phyloP scores from a whole-genome alignment of 2,888 invertebrate species.

The Acronicta leporina region DNA sequence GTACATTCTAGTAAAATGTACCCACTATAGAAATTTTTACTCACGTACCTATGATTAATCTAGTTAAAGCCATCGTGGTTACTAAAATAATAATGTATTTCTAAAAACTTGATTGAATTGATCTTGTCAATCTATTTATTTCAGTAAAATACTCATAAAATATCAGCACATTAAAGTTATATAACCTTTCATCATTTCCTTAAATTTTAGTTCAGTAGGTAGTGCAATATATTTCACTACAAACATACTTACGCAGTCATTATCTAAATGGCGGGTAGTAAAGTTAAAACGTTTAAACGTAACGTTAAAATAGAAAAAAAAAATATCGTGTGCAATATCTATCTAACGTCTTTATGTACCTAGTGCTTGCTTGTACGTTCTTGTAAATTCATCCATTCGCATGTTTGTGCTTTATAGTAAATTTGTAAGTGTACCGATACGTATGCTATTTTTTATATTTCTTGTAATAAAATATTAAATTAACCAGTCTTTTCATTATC shows the following conservation, averaged over 20 bases:
- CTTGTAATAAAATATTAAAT: conserved; percentile 46
- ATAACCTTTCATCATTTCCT: too few species aligned
- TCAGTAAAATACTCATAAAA: too few species aligned
- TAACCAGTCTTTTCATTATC: not conserved
- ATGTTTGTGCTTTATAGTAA: conserved; percentile 35
- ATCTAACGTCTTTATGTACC: conserved; percentile 1
- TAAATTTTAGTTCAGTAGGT: not conserved
- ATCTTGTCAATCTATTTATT: too few species aligned
- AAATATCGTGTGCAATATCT: conserved; percentile 33
- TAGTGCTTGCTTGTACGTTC: conserved; percentile 29
- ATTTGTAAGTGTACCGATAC: conserved; percentile 27
- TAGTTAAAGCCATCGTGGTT: too few species aligned
- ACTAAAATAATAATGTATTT: too few species aligned
- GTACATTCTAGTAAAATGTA: too few species aligned
- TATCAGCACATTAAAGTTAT: too few species aligned
- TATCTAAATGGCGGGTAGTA: not conserved
- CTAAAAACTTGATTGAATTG: too few species aligned
- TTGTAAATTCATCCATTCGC: conserved; percentile 39
- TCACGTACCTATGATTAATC: too few species aligned
- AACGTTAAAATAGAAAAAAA: conserved; percentile 7
- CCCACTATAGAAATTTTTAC: too few species aligned
- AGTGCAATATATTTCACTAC: conserved; percentile 1
- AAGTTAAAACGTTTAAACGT: not conserved
- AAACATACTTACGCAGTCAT: not conserved
- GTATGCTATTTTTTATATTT: conserved; percentile 52